These are phyloP conservation scores for Myrmophylax atrothorax DNA, from an alignment of 2,113 vertebrate species.

Conservation along the genomic window DNA sequence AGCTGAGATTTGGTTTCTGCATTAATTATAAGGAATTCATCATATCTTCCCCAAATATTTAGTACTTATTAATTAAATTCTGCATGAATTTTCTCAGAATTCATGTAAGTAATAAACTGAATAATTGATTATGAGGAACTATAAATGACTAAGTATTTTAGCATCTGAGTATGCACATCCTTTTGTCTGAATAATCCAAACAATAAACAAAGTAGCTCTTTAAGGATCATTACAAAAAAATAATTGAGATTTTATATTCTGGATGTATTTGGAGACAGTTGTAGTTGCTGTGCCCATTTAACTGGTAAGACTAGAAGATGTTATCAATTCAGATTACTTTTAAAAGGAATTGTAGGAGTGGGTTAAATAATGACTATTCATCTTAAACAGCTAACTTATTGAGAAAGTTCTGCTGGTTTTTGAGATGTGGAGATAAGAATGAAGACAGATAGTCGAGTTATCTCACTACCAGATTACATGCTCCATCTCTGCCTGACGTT, in stretches of 20 bases:
- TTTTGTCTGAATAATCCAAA: not conserved
- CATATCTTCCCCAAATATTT: not conserved
- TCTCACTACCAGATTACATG: rapidly evolving
- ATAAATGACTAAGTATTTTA: not conserved
- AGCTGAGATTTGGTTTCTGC: not conserved
- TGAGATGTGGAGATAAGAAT: not conserved
- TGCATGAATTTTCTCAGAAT: not conserved
- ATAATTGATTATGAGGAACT: not conserved
- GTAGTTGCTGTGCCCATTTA: not conserved
- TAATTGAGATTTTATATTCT: not conserved
- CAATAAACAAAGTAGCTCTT: not conserved
- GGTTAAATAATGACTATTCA: not conserved
- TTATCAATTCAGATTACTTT: not conserved
- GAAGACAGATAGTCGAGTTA: rapidly evolving
- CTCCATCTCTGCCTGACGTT: rapidly evolving
- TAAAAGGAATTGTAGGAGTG: rapidly evolving
- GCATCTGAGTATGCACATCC: not conserved
- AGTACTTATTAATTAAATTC: not conserved
- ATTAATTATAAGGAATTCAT: not conserved
- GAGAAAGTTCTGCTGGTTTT: not conserved
- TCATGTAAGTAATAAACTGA: not conserved
- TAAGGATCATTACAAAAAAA: not conserved
- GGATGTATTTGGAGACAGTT: not conserved
- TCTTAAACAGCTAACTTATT: not conserved
- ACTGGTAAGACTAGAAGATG: not conserved